A percentile compares a stretch with the other conserved stretches of the same genome.
Evolutionary conservation across 2,113 vertebrate genomes (phyloP).

Genomic region (Corythornis vintsioides): DNA sequence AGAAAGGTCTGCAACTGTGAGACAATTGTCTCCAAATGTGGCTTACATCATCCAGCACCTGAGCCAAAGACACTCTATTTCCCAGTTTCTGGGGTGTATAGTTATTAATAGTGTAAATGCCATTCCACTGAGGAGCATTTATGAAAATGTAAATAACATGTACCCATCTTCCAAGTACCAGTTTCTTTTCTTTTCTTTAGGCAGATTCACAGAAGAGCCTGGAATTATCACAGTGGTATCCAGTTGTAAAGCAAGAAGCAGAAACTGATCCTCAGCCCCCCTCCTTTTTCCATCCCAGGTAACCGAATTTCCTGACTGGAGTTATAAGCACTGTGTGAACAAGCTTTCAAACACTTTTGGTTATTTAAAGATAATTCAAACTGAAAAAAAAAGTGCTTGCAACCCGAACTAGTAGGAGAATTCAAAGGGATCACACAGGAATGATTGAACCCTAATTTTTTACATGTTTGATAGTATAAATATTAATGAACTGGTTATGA

Average conservation of each 20-base stretch:
- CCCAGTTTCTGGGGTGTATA: not conserved
- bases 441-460: not conserved
- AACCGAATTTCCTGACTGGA: conserved; percentile 18
- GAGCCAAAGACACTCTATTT: not conserved
- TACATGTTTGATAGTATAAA: not conserved
- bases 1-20: not conserved
- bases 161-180: not conserved
- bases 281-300: conserved; percentile 93
- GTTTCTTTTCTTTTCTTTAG: conserved; percentile 65
- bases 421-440: not conserved
- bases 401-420: not conserved
- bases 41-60: not conserved
- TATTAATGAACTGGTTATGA: not conserved
- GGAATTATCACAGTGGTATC: conserved; percentile 87
- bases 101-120: not conserved
- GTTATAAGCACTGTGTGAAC: not conserved
- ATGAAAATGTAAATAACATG: not conserved
- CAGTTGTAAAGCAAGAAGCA: conserved; percentile 96
- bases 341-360: not conserved
- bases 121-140: not conserved
- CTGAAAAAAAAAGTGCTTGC: not conserved
- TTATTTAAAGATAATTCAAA: not conserved
- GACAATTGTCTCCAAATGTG: not conserved
- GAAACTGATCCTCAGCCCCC: conserved; percentile 79
- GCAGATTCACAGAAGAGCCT: conserved; percentile 81